Evolutionary conservation across 2,113 vertebrate genomes (phyloP), one percentile per base, ranked within the genome.

Genomic region (Gobio gobio): DNA sequence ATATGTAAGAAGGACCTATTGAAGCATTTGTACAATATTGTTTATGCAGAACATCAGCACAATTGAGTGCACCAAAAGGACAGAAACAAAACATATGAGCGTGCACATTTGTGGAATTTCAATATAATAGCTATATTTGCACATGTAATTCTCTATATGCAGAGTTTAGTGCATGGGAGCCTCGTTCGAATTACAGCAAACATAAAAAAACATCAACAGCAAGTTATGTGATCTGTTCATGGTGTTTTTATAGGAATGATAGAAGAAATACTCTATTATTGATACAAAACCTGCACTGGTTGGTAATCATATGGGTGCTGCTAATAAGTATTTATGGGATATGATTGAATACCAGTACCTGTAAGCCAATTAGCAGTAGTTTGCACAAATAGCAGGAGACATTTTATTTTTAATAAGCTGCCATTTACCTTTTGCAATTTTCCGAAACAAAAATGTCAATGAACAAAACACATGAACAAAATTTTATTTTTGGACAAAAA

Each of bases 331-430:
- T 59, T 81, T 72, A 73, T 51, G 59, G 26, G 22, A 22, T 73
- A 56, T 84, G 64, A 86, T 78, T 82, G 73, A 76, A 74, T 26
- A 73, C 59, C 54, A 76, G 29, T 49, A 78, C 45, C 54, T 82
- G 16, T 66, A 78, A 84, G 51, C 33, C 47, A 86, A 84, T 86
- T 84, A 86, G 56, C 47, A 3, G 64, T 89, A 82, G 78, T 85
- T 84, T 33, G 78, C 82, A 78, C 63, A 80, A 86, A 40, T 58
- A 40, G 63, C 29, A 74, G 73, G 72, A 86, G 74, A 83, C 83
- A 79, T 78, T 45, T 26, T 75, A n/a, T 58, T 61, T 74, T 72
- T 86, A 87, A 87, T 85, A 70, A 82, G 72, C 47, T 54, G 76
- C 63, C 76, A 75, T 83, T 83, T 66, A 22, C 74, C 59, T 51